Base-by-base conservation (phyloP, 2,113 vertebrate genomes). In the Cyanoliseus patagonus region DNA sequence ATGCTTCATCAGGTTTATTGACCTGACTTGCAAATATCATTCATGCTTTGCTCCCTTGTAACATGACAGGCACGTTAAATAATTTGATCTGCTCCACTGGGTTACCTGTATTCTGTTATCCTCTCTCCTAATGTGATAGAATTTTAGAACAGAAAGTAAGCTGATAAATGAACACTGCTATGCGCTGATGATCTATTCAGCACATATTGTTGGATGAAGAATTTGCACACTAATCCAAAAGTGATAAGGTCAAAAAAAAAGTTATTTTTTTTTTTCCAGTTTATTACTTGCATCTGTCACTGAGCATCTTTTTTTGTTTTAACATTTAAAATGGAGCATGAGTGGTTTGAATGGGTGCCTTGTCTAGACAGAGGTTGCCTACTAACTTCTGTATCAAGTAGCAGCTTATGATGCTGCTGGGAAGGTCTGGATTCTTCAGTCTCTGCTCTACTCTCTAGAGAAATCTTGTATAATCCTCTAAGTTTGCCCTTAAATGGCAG, bases 261-360 rank as follows among this genome's bases (percentile, higher is more conserved):
- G 66, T 73, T 16, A 35, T 74, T 93, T 92, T 75, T 24, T 77
- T 55, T 33, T 55, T 30, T 30, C 18, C 73, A 28, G 35, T 83
- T 89, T 87, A 87, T 95, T 94, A 31, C 57, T 82, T 76, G 69
- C 84, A 92, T 82, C 77, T 92, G 86, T 87, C 67, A 76, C 62
- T 69, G 74, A 57, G 5, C 22, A 69, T 81, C n/a, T 68, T 46
- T 23, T 70, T 85, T 66, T 16, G 2, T 7, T 86, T 88, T 91
- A 41, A 28, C 52, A 37, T 80, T 74, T 86, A 62, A 33, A 16
- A 17, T 64, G 39, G n/a, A 82, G 55, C 1, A 0, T 64, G 66
- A 51, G 24, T 73, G 22, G 7, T 24, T 90, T 82, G 63, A 82
- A 84, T 41, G 15, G 30, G 7, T 83, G 46, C 25, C 28, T 72